Conservation (phyloP, 2,888 invertebrate genomes). For the Andrena marginata region DNA sequence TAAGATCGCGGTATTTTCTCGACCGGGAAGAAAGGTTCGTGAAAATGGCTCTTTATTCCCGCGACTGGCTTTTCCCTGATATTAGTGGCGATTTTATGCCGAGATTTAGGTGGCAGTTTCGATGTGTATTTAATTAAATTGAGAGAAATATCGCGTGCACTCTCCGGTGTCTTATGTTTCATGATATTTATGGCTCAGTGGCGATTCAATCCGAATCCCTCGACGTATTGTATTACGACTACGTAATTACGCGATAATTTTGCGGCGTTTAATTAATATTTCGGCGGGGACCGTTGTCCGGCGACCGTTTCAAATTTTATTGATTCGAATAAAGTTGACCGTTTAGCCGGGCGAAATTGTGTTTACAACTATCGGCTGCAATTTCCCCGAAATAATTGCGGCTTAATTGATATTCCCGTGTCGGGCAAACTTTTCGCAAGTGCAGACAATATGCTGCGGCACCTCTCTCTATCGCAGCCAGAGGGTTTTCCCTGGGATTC, state of each 20-base stretch:
- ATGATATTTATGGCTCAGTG: background rate
- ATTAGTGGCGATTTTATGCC: too few relatives aligned
- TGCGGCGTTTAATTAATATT: constrained; percentile 43
- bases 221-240: background rate
- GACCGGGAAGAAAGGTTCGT: background rate
- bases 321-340: constrained; percentile 46
- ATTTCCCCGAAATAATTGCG: constrained; percentile 46
- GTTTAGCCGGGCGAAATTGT: constrained; percentile 32
- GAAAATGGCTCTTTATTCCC: constrained; percentile 3
- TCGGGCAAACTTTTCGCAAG: constrained; percentile 21
- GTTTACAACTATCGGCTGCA: constrained; percentile 48
- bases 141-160: background rate
- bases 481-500: background rate
- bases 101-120: background rate
- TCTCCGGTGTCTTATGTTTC: background rate
- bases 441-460: background rate
- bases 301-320: constrained; percentile 26
- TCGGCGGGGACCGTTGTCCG: background rate
- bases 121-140: background rate
- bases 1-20: constrained; percentile 12
- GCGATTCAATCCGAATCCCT: background rate
- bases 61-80: background rate
- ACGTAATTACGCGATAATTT: constrained; percentile 9
- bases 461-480: background rate
- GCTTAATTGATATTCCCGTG: constrained; percentile 38